A percentile compares a stretch with the other conserved stretches of the same genome.
These are phyloP conservation scores for Xenopus borealis DNA, from an alignment of 2,113 vertebrate genomes.

Conservation along the genomic window DNA sequence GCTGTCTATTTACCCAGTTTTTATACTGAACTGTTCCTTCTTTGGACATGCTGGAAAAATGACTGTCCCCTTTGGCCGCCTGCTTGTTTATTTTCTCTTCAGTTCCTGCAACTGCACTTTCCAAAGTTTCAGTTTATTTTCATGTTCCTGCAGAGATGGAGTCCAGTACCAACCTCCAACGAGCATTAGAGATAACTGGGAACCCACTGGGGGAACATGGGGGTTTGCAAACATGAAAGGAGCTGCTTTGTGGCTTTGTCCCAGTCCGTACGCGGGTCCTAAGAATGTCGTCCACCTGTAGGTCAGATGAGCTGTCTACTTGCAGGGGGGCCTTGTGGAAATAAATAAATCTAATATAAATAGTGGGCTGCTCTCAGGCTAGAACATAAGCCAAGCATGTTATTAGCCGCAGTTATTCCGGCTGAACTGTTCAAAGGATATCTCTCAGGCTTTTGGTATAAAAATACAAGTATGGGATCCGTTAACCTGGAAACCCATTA, in stretches of 20 bases:
- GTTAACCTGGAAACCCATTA: no score
- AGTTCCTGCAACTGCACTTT: slow-evolving; percentile 34
- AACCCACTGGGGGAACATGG: slow-evolving; percentile 18
- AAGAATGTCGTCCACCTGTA: neutral
- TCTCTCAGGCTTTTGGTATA: no score
- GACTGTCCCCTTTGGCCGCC: slow-evolving; percentile 38
- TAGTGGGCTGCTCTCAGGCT: no score
- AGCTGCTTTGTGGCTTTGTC: slow-evolving; percentile 12
- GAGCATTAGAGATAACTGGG: slow-evolving; percentile 15
- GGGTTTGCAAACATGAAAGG: slow-evolving; percentile 17
- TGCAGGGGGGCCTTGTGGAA: neutral
- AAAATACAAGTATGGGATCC: no score
- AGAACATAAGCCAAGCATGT: no score
- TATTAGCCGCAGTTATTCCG: no score
- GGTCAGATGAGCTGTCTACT: neutral
- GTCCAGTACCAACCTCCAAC: slow-evolving; percentile 6
- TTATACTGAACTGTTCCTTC: no score
- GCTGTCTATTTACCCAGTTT: no score
- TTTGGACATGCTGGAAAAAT: slow-evolving; percentile 21
- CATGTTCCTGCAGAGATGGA: slow-evolving; percentile 16
- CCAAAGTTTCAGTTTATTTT: slow-evolving; percentile 25
- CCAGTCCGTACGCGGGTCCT: neutral
- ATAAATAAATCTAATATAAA: no score
- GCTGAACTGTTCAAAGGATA: no score
- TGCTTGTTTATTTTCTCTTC: slow-evolving; percentile 42